Percentiles rank a stretch among this genome's conserved stretches.
phyloP scores from a whole-genome alignment of 2,797 vertebrate species.

The Tapera naevia region DNA sequence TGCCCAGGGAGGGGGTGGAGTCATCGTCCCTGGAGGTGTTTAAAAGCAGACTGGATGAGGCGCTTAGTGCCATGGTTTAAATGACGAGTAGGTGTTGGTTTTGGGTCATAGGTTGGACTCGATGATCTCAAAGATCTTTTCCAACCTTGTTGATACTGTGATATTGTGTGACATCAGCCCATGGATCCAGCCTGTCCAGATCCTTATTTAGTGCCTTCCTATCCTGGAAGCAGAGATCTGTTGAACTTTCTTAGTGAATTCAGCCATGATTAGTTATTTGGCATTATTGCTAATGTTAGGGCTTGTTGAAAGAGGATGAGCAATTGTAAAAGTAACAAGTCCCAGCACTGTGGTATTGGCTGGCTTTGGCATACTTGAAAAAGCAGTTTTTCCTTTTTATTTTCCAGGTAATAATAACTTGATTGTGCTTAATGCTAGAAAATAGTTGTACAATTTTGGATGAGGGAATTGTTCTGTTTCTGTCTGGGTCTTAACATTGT shows the following conservation, averaged over 20 bases:
- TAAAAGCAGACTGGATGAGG: too few species aligned
- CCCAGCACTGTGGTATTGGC: not conserved
- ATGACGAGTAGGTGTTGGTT: too few species aligned
- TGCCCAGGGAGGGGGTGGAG: too few species aligned
- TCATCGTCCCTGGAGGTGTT: too few species aligned
- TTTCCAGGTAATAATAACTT: not conserved
- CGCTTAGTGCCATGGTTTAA: too few species aligned
- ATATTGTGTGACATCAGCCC: too few species aligned
- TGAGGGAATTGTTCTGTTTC: not conserved
- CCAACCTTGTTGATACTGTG: too few species aligned
- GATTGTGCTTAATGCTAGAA: not conserved
- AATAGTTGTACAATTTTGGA: not conserved
- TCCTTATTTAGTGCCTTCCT: too few species aligned
- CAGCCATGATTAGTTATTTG: not conserved
- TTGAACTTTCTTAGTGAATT: not conserved
- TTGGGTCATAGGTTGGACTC: too few species aligned
- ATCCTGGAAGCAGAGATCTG: not conserved
- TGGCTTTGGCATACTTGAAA: not conserved
- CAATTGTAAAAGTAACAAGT: not conserved
- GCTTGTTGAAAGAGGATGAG: not conserved
- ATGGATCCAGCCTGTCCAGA: too few species aligned
- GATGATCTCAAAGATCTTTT: too few species aligned
- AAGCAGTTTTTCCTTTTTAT: not conserved
- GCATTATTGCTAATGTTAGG: not conserved
- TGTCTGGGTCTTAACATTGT: rapidly evolving